Evolutionary conservation across 1,140 invertebrate genomes (phyloP), one percentile per base, ranked within the genome.

Genomic region (Meloidogyne chitwoodi): DNA sequence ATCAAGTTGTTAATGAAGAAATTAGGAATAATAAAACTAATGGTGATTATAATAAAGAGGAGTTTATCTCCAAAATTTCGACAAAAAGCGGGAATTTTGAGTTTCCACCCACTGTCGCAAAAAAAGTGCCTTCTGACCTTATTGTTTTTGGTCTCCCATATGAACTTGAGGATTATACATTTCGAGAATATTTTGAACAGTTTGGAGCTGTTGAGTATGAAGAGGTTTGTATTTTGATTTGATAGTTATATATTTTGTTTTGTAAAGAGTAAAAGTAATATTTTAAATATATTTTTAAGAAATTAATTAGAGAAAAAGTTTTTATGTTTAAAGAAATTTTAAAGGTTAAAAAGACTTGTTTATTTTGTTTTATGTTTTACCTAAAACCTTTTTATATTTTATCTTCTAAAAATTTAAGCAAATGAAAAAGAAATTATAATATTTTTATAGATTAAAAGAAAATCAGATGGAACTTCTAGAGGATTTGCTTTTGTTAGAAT

Each of bases 401-500:
- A n/a, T n/a, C n/a, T n/a, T n/a, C n/a, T n/a, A n/a, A n/a, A n/a
- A n/a, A n/a, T n/a, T n/a, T n/a, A n/a, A n/a, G n/a, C n/a, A n/a
- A n/a, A n/a, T n/a, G n/a, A n/a, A n/a, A n/a, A n/a, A n/a, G n/a
- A n/a, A n/a, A n/a, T n/a, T n/a, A n/a, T n/a, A n/a, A n/a, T 22
- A 61, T 41, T 61, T 26, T 48, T 83, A 74, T 65, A 89, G 89
- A 88, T 90, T 12, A 90, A 90, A 80, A 87, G 85, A 76, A 88
- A 89, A 79, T 75, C 80, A 1, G 85, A 88, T 27, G 85, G 87
- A 14, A 84, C 87, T 75, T 89, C 88, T 14, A 88, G 88, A 79
- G 89, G 89, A 16, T 90, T 89, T 84, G 89, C 88, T n/a, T 90
- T 90, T 84, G 85, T 90, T 10, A 80, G 88, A 41, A 89, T 90